Base-by-base conservation (phyloP, 2,113 vertebrate species). In the Corydoras maculifer region DNA sequence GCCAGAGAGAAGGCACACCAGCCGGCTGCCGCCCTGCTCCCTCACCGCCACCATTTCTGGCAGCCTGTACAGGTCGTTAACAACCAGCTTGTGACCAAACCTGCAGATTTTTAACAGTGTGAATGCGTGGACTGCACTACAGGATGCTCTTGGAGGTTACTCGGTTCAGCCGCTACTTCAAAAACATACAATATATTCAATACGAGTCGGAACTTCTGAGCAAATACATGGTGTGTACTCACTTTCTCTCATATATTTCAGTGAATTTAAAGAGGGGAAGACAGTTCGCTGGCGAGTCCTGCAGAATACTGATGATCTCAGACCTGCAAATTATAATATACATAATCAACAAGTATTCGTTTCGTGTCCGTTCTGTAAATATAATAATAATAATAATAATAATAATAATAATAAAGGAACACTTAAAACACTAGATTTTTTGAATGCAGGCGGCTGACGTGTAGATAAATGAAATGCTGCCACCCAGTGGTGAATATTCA, bases 231-330 rank as follows among this genome's bases (percentile, higher is more conserved):
- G 7, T 8, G 4, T 5, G 7, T 43, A 82, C 92, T 85, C 88
- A 99, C 97, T 93, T 98, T 80, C 95, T 99, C 82, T 98, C 96
- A 82, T 97, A 99, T 73, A 96, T 94, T 77, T 99, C 97, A 12
- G 89, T 91, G 67, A 99, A 94, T 72, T 98, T 98, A 85, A 93
- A 94, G 9, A 99, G 85, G 69, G 96, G 96, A 75, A 99, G 91
- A 73, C 95, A 98, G 77, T 88, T 94, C 65, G 95, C 96, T 43
- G 97, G 97, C 11, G 95, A 93, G 74, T 99, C 97, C 75, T 96
- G 95, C 71, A 99, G 93, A 82, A 99, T 90, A 49, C 87, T 87
- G 59, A 93, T 81, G 0, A 94, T 85, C 88, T 98, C 94, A 5
- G 92, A 88, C 72, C 97, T 99, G 79, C 30, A 81, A 49, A 59